These are phyloP conservation scores for Indicator maculatus DNA, from an alignment of 2,113 vertebrate genomes.

Conservation along the genomic window DNA sequence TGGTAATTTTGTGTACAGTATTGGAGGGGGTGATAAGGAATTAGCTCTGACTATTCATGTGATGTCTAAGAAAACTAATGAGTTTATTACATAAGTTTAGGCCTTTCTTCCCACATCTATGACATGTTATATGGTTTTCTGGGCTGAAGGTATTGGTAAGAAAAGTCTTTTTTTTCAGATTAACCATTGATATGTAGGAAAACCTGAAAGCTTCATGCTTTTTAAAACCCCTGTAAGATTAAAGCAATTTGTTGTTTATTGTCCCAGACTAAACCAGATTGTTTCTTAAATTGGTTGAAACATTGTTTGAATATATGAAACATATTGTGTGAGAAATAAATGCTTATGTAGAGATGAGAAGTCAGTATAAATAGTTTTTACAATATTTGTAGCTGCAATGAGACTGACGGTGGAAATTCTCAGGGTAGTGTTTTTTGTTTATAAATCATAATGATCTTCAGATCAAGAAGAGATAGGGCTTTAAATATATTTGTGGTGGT, in stretches of 20 bases:
- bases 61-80: not conserved
- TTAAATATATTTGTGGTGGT: not conserved
- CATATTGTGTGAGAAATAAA: not conserved
- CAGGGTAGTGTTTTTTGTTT: not conserved
- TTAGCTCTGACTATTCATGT: not conserved
- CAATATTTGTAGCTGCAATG: not conserved
- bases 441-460: not conserved
- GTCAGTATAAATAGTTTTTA: not conserved
- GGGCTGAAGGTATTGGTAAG: not conserved
- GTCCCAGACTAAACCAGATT: not conserved
- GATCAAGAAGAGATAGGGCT: not conserved
- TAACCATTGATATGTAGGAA: not conserved
- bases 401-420: not conserved
- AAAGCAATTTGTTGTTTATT: not conserved
- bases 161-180: not conserved
- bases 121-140: not conserved
- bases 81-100: not conserved
- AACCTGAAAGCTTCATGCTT: fast-evolving
- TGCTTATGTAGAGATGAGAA: not conserved
- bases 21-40: not conserved
- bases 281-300: not conserved
- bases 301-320: not conserved
- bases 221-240: not conserved
- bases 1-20: not conserved
- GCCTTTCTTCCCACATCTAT: not conserved